Evolutionary conservation across 2,888 invertebrate species (phyloP), one percentile per base, ranked within the genome.

Genomic region (Toxonevra muliebris): DNA sequence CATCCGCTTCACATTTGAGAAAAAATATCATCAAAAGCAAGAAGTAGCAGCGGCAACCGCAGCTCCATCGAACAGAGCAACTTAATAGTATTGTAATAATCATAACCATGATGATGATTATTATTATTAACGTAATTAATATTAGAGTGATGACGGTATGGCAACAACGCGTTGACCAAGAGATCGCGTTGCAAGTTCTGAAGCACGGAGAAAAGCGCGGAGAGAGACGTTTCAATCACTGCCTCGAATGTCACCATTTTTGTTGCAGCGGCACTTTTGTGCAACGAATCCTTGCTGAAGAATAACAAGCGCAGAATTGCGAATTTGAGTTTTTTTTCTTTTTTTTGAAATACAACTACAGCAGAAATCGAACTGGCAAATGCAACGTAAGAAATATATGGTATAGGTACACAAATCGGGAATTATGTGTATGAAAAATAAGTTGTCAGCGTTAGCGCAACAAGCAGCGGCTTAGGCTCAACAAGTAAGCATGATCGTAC

Each of bases 101-200:
- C 66, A 52, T 13, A 58, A 58, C 42, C 58, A 50, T 65, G 58
- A 30, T 30, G 52, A 58, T 65, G 65, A 65, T 65, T 65, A 65
- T 65, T 59, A 65, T 59, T 58, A 65, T 65, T 65, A 65, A 65
- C 58, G 59, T 65, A 65, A 65, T 65, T 65, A 65, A 65, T 65
- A 65, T 65, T 65, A 58, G 65, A 65, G 52, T 65, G 65, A 52
- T 59, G 57, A 58, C 30, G 30, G 65, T 30, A 52, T 53, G 58
- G 65, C 59, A 40, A 48, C 50, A 43, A 42, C 52, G 3, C 17
- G 42, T 43, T 41, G 12, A 1, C 13, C 40, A 11, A n/a, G 8
- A 20, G 48, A 15, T 10, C 41, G 50, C 50, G 50, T 41, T 17
- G 20, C 43, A 42, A 43, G 20, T 20, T n/a, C 5, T 9, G 17